Base-by-base conservation (phyloP, 2,797 vertebrate genomes). In the Sebastes wilsoni region DNA sequence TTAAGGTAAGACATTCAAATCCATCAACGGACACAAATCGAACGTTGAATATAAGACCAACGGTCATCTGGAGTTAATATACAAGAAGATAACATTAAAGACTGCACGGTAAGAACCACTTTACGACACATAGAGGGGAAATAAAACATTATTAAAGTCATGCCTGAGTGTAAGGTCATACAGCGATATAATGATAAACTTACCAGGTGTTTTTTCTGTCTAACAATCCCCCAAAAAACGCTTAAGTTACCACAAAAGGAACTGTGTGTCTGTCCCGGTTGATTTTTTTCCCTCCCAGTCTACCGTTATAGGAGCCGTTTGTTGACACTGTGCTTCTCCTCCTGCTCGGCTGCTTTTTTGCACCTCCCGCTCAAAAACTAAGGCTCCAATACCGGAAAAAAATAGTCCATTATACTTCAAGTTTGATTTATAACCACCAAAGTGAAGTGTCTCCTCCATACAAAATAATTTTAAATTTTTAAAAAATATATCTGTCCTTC, bases 311-410 rank as follows among this genome's bases (percentile, higher is more conserved):
- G 71, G 87, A 88, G 89, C 89, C 89, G 91, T 94, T 88, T 95
- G 94, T 95, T 92, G 93, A 94, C 90, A 92, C 91, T 80, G 85
- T 22, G 68, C 75, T 61, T 80, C 88, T 87, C 78, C 75, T 88
- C 75, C 18, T 67, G 84, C 80, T 86, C 80, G 72, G 88, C 88
- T 88, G 89, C 89, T 90, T 22, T 89, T 89, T 72, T 83, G 85
- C 92, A 91, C 90, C 95, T 97, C 96, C 96, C 96, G 96, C 96
- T 97, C 95, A 96, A 97, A 96, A 91, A 52, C 46, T 90, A 75
- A 85, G 65, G 87, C 85, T 86, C 89, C 92, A 85, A 91, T 71
- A 66, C 81, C 81, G 85, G 88, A 87, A 80, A 90, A 85, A 89
- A 83, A 81, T 27, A 23, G 2, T 84, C 82, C 56, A 70, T 86